Base-by-base conservation (phyloP, 2,797 vertebrate species). In the Microchirus variegatus region DNA sequence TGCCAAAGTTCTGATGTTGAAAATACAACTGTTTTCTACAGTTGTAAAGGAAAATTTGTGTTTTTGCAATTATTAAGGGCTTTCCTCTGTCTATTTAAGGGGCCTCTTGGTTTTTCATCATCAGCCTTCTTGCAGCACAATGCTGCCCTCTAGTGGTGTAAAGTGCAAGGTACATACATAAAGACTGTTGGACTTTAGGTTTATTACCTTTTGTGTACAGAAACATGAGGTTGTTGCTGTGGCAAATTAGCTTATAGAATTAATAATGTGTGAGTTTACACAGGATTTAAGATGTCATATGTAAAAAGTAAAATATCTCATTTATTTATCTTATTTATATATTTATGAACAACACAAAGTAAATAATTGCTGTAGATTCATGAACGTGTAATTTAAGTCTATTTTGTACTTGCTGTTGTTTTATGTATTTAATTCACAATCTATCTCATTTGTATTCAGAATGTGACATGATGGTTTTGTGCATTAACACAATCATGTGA, bases 101-200 rank as follows among this genome's bases (percentile, higher is more conserved):
- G 38, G 15, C 46, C 16, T 37, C 4, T 2, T 64, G n/a, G 35
- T 42, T 26, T 8, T n/a, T 10, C 4, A 16, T 9, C 16, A 38
- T 43, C 14, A 43, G 9, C 42, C 51, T 9, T 58, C 11, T 44
- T 45, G 6, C 17, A 47, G 16, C 35, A 70, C 41, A 62, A 68
- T 59, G 43, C 66, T 56, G 15, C 64, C 56, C 72, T 74, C 84
- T 83, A 59, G 6, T 79, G 83, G 74, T 54, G 9, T 7, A 0
- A 0, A 51, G 2, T 19, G 37, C 9, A 0, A 50, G 40, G 12
- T 55, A 16, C 64, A 72, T 7, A 4, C 12, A 38, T 17, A 53
- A 31, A 37, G 0, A 1, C 11, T 10, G 41, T 14, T 31, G 31
- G 31, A 5, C 7, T 31, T 31, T 31, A 31, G 31, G 31, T 31